Conservation (phyloP, 2,113 vertebrate genomes). For the Ictidomys tridecemlineatus region DNA sequence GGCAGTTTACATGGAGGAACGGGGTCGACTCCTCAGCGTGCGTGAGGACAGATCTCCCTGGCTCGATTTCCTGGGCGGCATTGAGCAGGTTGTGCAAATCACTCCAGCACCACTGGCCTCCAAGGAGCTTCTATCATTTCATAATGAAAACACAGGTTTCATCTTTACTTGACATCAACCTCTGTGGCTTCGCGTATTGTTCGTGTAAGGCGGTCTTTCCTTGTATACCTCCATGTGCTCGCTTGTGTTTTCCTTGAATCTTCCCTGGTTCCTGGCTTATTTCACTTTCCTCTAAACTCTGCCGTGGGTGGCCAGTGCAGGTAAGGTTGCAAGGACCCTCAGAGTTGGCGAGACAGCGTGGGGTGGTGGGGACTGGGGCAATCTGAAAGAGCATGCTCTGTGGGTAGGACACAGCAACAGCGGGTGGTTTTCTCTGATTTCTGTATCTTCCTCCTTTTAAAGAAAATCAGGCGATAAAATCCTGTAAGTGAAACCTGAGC, state of each 20-base stretch:
- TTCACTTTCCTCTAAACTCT: neutral
- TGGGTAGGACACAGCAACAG: too few relatives aligned
- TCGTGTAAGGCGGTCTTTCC: neutral
- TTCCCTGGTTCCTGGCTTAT: rapidly evolving
- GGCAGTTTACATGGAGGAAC: neutral
- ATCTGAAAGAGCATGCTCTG: rapidly evolving
- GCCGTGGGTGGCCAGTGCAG: neutral
- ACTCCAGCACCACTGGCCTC: neutral
- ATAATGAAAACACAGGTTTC: neutral
- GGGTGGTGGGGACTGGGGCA: neutral
- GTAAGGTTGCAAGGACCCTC: rapidly evolving
- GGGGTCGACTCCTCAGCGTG: neutral
- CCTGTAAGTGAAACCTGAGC: neutral
- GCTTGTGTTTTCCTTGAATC: neutral
- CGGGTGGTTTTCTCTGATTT: neutral
- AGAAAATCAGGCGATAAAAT: neutral
- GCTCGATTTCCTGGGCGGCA: neutral
- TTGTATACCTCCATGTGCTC: too few relatives aligned
- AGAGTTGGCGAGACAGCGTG: neutral
- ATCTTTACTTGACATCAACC: rapidly evolving
- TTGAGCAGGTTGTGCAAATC: rapidly evolving
- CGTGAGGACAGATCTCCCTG: neutral
- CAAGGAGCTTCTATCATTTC: neutral
- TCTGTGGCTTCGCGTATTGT: rapidly evolving
- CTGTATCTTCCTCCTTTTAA: neutral